phyloP scores from a whole-genome alignment of 2,797 vertebrate genomes.

The Micropoecilia bifurca region DNA sequence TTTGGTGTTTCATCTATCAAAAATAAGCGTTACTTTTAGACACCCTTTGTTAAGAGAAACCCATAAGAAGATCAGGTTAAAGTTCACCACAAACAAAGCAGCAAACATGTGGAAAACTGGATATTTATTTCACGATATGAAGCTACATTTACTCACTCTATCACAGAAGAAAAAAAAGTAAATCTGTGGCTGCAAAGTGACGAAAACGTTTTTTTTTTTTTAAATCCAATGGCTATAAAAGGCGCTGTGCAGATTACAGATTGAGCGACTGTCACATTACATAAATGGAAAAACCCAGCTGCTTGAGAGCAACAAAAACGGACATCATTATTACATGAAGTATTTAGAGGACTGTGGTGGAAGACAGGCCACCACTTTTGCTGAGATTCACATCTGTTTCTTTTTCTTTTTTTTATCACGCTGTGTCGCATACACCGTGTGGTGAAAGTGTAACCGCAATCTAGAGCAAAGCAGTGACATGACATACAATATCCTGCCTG shows the following conservation, averaged over 20 bases:
- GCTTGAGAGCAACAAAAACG: background rate
- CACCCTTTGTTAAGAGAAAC: background rate
- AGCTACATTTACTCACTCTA: background rate
- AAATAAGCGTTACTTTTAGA: background rate
- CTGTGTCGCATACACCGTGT: slow-evolving; percentile 31
- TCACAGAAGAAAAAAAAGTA: background rate
- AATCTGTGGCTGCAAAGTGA: background rate
- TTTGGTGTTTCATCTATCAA: background rate
- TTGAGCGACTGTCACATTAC: background rate
- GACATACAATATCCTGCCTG: slow-evolving; percentile 70
- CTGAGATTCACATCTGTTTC: slow-evolving; percentile 18
- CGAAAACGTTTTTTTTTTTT: background rate
- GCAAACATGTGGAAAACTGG: background rate
- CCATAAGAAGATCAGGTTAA: background rate
- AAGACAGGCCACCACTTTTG: slow-evolving; percentile 4
- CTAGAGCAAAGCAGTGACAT: slow-evolving; percentile 22
- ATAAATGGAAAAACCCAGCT: slow-evolving; percentile 19
- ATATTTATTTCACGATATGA: background rate
- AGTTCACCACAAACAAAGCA: background rate
- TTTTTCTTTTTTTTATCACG: slow-evolving; percentile 10
- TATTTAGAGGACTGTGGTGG: slow-evolving; percentile 16
- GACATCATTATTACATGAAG: slow-evolving; percentile 6
- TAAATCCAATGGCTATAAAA: background rate
- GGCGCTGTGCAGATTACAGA: background rate
- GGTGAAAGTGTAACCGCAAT: slow-evolving; percentile 54